Conservation (phyloP, 2,888 invertebrate genomes). For the Yponomeuta evonymella region DNA sequence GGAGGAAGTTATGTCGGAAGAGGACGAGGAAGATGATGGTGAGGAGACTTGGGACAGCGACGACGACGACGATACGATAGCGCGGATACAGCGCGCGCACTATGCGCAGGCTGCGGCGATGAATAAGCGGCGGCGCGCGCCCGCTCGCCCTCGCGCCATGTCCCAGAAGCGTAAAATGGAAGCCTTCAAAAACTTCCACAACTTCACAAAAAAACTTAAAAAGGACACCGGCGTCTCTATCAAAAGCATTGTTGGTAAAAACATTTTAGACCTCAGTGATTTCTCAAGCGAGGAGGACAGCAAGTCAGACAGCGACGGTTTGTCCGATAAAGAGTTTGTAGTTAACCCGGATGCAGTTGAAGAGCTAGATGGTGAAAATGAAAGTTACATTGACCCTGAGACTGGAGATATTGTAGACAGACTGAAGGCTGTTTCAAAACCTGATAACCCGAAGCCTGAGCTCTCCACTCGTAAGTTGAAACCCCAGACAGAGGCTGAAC, state of each 20-base stretch:
- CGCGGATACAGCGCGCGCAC: slow-evolving; percentile 66
- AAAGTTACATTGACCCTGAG: slow-evolving; percentile 70
- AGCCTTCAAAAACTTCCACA: slow-evolving; percentile 68
- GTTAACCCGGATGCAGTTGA: slow-evolving; percentile 66
- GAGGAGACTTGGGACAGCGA: slow-evolving; percentile 63
- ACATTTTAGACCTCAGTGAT: slow-evolving; percentile 68
- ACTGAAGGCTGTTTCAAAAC: slow-evolving; percentile 26
- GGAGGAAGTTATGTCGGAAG: slow-evolving; percentile 28
- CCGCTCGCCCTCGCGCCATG: slow-evolving; percentile 57
- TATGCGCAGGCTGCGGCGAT: slow-evolving; percentile 66
- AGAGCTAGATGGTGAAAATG: slow-evolving; percentile 64
- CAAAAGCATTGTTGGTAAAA: slow-evolving; percentile 66
- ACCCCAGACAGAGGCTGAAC: slow-evolving; percentile 13
- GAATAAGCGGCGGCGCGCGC: slow-evolving; percentile 53
- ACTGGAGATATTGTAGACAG: slow-evolving; percentile 66
- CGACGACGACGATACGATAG: slow-evolving; percentile 68
- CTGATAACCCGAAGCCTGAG: neutral
- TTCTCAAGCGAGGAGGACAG: slow-evolving; percentile 67
- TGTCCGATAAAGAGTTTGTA: slow-evolving; percentile 68
- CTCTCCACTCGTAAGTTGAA: neutral
- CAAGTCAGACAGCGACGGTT: slow-evolving; percentile 66
- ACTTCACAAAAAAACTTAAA: slow-evolving; percentile 71
- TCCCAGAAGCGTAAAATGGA: slow-evolving; percentile 71
- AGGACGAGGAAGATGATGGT: slow-evolving; percentile 43
- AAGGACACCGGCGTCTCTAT: slow-evolving; percentile 71